Evolutionary conservation across 2,888 invertebrate species (phyloP), one percentile per base, ranked within the genome.

Genomic region (Trypoxylon attenuatum): DNA sequence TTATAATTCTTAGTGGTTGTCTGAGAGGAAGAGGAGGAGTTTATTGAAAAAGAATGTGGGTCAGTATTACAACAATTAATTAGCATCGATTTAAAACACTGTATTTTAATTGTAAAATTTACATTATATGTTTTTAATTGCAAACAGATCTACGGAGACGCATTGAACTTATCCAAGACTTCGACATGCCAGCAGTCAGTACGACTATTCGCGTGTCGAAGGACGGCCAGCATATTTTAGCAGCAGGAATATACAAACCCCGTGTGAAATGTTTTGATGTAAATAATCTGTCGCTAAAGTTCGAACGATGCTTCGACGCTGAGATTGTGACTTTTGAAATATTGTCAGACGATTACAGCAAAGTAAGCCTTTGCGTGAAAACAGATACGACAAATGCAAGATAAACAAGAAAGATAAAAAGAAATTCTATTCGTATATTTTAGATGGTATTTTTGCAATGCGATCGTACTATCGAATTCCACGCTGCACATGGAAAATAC

Each of bases 161-260:
- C 82, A 96, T 99, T 78, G 96, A 99, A 88, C 91, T 99, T 39
- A 96, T 99, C 73, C 99, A 99, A 88, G 99, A 99, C 84, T 99
- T 99, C 90, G 96, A 98, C 78, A 99, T 99, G 99, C 99, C 99
- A 21, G 96, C 93, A 47, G 91, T 99, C 0, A 97, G 97, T 82
- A 94, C 93, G 15, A 92, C 92, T 51, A 90, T 99, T 19, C 90
- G 92, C 80, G 91, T 96, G 69, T 95, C 98, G 5, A 93, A 91
- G 76, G 98, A 99, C 89, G 95, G 96, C 15, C 94, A 98, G 72
- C 98, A 95, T 83, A 92, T 99, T 66, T 89, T 98, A 83, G 95
- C 95, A 1, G 94, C 98, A 27, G 99, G 99, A 46, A 95, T 94
- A 67, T 99, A 99, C 86, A 99, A 99, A 84, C 99, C 99, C 0